Conservation (phyloP, 2,113 vertebrate genomes). For the Morphnarchus princeps region DNA sequence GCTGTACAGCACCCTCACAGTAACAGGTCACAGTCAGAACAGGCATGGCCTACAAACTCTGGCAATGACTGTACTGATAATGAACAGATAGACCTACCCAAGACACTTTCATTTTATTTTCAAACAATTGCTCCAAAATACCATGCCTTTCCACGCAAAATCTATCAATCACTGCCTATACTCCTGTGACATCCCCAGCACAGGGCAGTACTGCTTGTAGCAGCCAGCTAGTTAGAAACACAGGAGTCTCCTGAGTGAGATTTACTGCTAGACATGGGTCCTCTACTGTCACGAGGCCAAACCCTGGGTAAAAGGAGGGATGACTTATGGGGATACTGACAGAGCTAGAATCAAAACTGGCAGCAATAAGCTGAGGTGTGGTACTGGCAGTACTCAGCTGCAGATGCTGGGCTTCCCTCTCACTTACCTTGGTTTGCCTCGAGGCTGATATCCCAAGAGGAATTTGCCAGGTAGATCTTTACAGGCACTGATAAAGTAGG, state of each 20-base stretch:
- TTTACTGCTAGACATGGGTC: not conserved
- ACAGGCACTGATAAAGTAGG: conserved; percentile 93
- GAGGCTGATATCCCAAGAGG: conserved; percentile 94
- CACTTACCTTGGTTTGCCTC: conserved; percentile 92
- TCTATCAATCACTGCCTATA: not conserved
- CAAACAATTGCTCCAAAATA: not conserved
- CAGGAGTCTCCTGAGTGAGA: not conserved
- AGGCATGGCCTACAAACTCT: not conserved
- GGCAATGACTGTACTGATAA: rapidly evolving
- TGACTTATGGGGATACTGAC: not conserved
- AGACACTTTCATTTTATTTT: not conserved
- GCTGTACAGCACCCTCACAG: not conserved
- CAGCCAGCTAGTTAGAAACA: not conserved
- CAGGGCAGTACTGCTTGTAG: not conserved
- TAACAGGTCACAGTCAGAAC: not conserved
- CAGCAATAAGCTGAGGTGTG: not conserved
- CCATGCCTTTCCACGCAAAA: not conserved
- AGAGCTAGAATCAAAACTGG: not conserved
- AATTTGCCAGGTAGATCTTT: conserved; percentile 97
- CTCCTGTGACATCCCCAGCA: not conserved
- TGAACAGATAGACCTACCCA: not conserved
- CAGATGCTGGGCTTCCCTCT: not conserved
- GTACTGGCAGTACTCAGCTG: not conserved
- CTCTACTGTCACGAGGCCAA: not conserved
- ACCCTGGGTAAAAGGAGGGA: not conserved